Evolutionary conservation across 2,888 invertebrate species (phyloP).

Genomic region (Alviniconcha strummeri): DNA sequence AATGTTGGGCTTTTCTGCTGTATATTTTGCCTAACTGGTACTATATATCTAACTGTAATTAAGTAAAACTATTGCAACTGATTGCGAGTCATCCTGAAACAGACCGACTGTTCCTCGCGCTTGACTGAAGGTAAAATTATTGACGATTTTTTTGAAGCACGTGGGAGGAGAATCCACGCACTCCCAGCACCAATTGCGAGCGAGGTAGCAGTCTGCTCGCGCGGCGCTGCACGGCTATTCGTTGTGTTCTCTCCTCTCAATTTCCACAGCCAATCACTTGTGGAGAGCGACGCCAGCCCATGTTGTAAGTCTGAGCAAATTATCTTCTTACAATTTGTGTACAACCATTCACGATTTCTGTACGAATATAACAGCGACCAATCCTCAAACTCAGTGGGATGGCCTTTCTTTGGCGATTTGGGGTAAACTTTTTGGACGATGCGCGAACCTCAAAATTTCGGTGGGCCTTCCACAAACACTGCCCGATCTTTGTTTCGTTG

Average conservation of each 20-base stretch:
- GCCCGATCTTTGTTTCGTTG: constrained; percentile 26
- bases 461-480: background rate
- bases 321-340: constrained; percentile 75
- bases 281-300: constrained; percentile 78
- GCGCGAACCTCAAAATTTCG: background rate
- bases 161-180: constrained; percentile 28
- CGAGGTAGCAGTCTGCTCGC: constrained; percentile 14
- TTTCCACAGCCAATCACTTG: constrained; percentile 84
- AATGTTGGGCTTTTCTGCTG: too few species aligned
- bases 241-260: constrained; percentile 91
- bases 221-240: constrained; percentile 60
- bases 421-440: background rate
- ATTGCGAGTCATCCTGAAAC: too few species aligned
- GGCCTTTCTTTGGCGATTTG: background rate
- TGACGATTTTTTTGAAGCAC: background rate
- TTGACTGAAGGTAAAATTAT: too few species aligned
- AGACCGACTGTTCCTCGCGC: too few species aligned
- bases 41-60: too few species aligned
- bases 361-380: constrained; percentile 28
- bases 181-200: constrained; percentile 32
- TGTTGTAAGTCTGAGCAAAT: constrained; percentile 84
- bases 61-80: too few species aligned
- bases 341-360: constrained; percentile 35
- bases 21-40: too few species aligned
- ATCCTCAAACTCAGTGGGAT: constrained; percentile 22